A percentile compares a stretch with the other conserved stretches of the same genome.
Conservation (phyloP, 2,797 vertebrate genomes). For the Premnoplex brunnescens region DNA sequence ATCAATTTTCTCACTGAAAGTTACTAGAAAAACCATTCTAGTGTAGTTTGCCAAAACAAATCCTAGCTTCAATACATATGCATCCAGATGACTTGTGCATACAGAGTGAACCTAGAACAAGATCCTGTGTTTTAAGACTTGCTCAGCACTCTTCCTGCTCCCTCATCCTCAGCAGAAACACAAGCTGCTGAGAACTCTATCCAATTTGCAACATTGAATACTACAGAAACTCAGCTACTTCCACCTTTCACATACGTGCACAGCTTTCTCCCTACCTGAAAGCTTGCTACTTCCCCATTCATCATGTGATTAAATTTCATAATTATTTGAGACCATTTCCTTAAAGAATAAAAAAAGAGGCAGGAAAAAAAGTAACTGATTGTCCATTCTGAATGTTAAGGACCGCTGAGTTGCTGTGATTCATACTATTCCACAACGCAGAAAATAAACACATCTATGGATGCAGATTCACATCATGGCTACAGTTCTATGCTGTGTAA, state of each 20-base stretch:
- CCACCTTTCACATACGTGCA: neutral
- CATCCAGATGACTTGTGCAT: neutral
- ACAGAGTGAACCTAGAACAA: neutral
- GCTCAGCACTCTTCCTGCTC: neutral
- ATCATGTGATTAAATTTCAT: neutral
- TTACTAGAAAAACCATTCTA: neutral
- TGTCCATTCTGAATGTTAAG: neutral
- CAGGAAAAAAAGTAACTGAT: neutral
- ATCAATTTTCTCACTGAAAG: rapidly evolving
- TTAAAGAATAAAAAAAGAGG: neutral
- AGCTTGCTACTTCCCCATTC: neutral
- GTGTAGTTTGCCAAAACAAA: neutral
- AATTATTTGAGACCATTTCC: neutral
- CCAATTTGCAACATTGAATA: neutral
- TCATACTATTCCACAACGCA: neutral
- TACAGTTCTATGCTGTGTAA: neutral
- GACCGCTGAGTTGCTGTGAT: neutral
- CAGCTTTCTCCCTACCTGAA: neutral
- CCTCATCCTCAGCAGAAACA: neutral
- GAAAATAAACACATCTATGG: neutral
- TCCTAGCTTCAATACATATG: neutral
- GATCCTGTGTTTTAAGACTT: neutral
- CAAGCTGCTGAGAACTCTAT: neutral
- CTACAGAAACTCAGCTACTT: neutral
- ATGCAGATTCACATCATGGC: neutral